Base-by-base conservation (phyloP, 2,888 invertebrate genomes). In the Cheilosia urbana region DNA sequence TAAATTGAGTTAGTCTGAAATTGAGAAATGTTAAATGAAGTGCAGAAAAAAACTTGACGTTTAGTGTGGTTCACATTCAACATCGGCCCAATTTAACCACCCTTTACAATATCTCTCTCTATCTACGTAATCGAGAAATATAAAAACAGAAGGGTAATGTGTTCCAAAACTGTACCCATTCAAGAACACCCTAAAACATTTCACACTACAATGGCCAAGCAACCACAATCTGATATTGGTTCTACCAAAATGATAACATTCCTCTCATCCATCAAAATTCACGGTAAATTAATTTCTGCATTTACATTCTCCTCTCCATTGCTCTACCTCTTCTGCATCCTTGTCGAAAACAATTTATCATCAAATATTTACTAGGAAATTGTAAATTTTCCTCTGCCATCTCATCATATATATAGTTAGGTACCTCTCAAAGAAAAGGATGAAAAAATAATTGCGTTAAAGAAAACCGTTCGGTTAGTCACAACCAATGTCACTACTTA, bases 381-480 rank as follows among this genome's bases (percentile, higher is more conserved):
- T 72, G 42, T 60, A 24, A 72, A 79, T 65, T 58, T 34, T 34
- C 57, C 53, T 47, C n/a, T 37, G 15, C 4, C n/a, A 13, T 42
- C 9, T 17, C 7, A 13, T 17, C 21, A 3, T 3, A 1, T 2
- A n/a, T 21, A 2, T 2, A 27, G 1, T 17, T 24, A 42, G 4
- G 17, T 21, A 1, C 21, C 0, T 17, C 0, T 9, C 13, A 13
- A 37, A 5, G 42, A 58, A 62, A 62, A 53, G 68, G 13, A 19
- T 65, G 30, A 62, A 62, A 51, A 79, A 62, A 51, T 84, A 75
- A 75, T 84, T 71, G 79, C 51, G 17, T 76, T 71, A 42, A 42
- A 51, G 69, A 60, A 75, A 66, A 75, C 66, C 57, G 58, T 55
- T 65, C 65, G 69, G 68, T 72, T 76, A 72, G 55, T 80, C 62